A percentile compares a stretch with the other conserved stretches of the same genome.
Evolutionary conservation across 2,113 vertebrate species (phyloP).

Genomic region (Paramisgurnus dabryanus): DNA sequence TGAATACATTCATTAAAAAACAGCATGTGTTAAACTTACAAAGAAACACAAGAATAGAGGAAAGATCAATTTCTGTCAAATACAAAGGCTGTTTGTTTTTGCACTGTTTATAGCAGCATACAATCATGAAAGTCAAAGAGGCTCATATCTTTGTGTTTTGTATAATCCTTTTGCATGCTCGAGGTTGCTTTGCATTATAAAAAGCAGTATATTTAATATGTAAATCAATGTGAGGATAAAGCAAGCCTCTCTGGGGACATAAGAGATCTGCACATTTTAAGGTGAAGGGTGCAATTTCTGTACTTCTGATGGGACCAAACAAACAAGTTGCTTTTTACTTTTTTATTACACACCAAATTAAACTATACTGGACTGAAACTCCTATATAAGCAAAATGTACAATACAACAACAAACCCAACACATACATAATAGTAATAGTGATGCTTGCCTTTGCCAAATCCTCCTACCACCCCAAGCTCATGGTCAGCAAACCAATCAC

Average conservation of each 20-base stretch:
- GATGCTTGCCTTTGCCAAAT: too few species aligned
- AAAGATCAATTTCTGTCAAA: too few species aligned
- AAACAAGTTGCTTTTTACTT: neutral
- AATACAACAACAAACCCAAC: too few species aligned
- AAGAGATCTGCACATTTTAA: neutral
- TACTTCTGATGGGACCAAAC: neutral
- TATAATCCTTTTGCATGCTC: neutral
- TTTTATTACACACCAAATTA: too few species aligned
- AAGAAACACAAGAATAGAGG: neutral
- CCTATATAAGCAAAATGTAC: too few species aligned
- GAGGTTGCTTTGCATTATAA: conserved; percentile 21
- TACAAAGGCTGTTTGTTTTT: neutral
- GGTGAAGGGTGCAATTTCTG: neutral
- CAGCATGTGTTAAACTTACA: neutral
- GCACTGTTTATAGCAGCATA: neutral
- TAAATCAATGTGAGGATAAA: neutral
- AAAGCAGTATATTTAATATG: conserved; percentile 15
- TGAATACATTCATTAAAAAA: too few species aligned
- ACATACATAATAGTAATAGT: too few species aligned
- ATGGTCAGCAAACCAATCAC: too few species aligned
- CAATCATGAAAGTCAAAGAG: conserved; percentile 24
- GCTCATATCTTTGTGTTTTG: neutral
- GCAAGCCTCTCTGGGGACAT: conserved; percentile 2
- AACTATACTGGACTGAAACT: too few species aligned
- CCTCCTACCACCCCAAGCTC: too few species aligned